Evolutionary conservation across 2,888 invertebrate species (phyloP), one percentile per base, ranked within the genome.

Genomic region (Norana najaformis): DNA sequence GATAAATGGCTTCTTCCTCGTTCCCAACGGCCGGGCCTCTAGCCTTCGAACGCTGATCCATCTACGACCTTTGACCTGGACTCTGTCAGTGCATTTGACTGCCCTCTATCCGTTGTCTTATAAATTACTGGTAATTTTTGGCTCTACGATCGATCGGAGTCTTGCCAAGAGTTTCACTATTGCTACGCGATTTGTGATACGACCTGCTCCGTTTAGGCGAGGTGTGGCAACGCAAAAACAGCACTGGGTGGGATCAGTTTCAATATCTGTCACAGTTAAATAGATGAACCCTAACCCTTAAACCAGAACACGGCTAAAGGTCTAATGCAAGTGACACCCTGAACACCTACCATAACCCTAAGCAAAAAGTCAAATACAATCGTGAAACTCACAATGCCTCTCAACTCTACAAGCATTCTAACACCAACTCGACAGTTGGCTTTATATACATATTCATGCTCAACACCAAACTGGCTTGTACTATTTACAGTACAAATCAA

Each of bases 41-140:
- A 23, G 20, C 23, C 47, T 23, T 47, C 47, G 47, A 69, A n/a
- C 69, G 23, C 8, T 30, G 69, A n/a, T 8, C n/a, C 69, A 69
- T 69, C 69, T n/a, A n/a, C 69, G 69, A 69, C 69, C 69, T 69
- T 69, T 69, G 11, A 69, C 69, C 69, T 69, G 0, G 2, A n/a
- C 69, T 0, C n/a, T 69, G 69, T 69, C 69, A n/a, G n/a, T 69
- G 69, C 69, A n/a, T 69, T 13, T n/a, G 30, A 30, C 69, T 69
- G 69, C 30, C 69, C 69, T 69, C 69, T 69, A n/a, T n/a, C 69
- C 69, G n/a, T 69, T 69, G 69, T 69, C 69, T n/a, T 69, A n/a
- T 69, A 69, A 69, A 69, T 69, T 69, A n/a, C 69, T n/a, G n/a
- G 69, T n/a, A 69, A 69, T 69, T 69, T n/a, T 69, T 30, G n/a